Percentiles rank a stretch among this genome's conserved stretches.
phyloP scores from a whole-genome alignment of 2,888 invertebrate genomes.

The Diarsia rubi region DNA sequence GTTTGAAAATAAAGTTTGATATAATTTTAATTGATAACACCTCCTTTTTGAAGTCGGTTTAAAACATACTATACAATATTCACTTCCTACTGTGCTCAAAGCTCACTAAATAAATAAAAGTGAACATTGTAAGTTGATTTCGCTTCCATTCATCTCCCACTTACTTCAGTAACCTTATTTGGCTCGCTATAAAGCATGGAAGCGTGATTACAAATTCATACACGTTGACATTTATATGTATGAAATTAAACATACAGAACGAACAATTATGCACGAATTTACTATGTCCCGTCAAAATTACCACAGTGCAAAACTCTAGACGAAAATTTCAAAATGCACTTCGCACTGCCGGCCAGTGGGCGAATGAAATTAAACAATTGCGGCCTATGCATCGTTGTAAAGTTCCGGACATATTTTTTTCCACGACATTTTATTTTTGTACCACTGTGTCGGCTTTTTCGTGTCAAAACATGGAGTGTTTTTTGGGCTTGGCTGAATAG shows the following conservation, averaged over 20 bases:
- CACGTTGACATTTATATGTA: conserved; percentile 46
- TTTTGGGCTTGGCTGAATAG: conserved; percentile 35
- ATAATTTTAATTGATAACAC: too few relatives aligned
- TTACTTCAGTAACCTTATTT: conserved; percentile 21
- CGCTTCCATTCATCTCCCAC: neutral
- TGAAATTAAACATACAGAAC: conserved; percentile 52
- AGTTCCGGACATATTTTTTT: conserved; percentile 46
- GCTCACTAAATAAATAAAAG: neutral
- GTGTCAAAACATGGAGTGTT: conserved; percentile 54
- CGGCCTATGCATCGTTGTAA: conserved; percentile 47
- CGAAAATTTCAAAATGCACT: conserved; percentile 46
- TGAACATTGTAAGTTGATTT: neutral
- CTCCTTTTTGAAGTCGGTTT: too few relatives aligned
- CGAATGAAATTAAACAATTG: conserved; percentile 66
- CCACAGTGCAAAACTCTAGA: conserved; percentile 33
- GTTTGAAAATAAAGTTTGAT: too few relatives aligned
- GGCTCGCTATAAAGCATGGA: conserved; percentile 22
- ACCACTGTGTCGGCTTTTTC: conserved; percentile 56
- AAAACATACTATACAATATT: too few relatives aligned
- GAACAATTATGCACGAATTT: conserved; percentile 45
- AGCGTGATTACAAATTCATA: conserved; percentile 44
- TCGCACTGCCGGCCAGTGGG: neutral
- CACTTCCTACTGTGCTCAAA: neutral
- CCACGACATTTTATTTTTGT: conserved; percentile 49
- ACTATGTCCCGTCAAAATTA: conserved; percentile 31